These are phyloP conservation scores for Myopa testacea DNA, from an alignment of 2,888 invertebrate genomes.

Conservation along the genomic window DNA sequence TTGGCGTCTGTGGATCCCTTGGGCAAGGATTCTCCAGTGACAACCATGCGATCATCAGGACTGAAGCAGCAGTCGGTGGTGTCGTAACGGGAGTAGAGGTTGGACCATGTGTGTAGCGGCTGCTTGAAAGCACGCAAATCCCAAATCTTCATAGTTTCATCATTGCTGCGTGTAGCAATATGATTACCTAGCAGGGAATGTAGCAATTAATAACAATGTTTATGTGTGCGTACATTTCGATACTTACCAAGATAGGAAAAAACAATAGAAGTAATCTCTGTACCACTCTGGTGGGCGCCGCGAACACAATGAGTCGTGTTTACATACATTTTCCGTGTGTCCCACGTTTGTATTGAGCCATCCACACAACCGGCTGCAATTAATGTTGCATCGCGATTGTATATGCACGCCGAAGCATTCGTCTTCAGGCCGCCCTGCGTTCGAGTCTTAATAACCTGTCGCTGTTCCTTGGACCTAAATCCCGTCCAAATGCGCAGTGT, in stretches of 20 bases:
- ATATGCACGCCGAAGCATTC: slow-evolving; percentile 85
- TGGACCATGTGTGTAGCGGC: slow-evolving; percentile 76
- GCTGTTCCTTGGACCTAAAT: slow-evolving; percentile 82
- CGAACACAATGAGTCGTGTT: slow-evolving; percentile 84
- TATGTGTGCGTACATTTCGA: not conserved
- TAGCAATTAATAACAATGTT: not conserved
- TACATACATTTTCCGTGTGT: slow-evolving; percentile 90
- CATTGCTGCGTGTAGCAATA: slow-evolving; percentile 86
- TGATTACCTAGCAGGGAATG: slow-evolving; percentile 51
- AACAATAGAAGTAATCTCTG: slow-evolving; percentile 84
- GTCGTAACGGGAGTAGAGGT: slow-evolving; percentile 86
- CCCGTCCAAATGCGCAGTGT: slow-evolving; percentile 94
- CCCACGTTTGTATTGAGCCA: slow-evolving; percentile 93
- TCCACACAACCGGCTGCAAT: slow-evolving; percentile 94
- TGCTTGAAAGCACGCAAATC: slow-evolving; percentile 87
- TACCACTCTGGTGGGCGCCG: slow-evolving; percentile 82
- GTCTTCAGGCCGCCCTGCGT: slow-evolving; percentile 88
- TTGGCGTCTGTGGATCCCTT: slow-evolving; percentile 76
- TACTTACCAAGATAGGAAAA: slow-evolving; percentile 86
- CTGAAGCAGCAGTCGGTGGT: slow-evolving; percentile 82
- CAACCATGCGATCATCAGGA: slow-evolving; percentile 89
- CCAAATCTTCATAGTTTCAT: slow-evolving; percentile 96
- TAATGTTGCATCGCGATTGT: slow-evolving; percentile 86
- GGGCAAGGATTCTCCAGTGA: slow-evolving; percentile 87
- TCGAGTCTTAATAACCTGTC: slow-evolving; percentile 86